A percentile compares a stretch with the other conserved stretches of the same genome.
Conservation (phyloP, 2,113 vertebrate genomes). For the Paracanthobrama guichenoti region DNA sequence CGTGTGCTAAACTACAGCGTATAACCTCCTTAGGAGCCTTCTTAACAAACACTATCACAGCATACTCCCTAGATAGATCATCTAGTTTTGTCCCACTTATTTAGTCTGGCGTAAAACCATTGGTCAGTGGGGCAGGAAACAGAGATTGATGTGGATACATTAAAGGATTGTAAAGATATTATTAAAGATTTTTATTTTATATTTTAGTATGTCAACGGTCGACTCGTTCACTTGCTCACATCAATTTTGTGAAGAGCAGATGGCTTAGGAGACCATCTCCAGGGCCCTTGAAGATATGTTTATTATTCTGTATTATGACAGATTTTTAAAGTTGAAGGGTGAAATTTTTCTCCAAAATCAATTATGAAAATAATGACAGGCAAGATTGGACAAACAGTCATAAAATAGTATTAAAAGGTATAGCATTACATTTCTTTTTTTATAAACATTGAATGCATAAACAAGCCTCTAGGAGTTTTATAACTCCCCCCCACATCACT, state of each 20-base stretch:
- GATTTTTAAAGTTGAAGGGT: background rate
- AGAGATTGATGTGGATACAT: slow-evolving; percentile 33
- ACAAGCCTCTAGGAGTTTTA: slow-evolving; percentile 3
- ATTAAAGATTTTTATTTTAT: background rate
- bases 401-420: background rate
- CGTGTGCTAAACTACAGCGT: slow-evolving; percentile 28
- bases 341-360: background rate
- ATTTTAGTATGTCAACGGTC: background rate
- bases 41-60: slow-evolving; percentile 19
- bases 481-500: background rate
- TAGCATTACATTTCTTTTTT: background rate
- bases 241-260: background rate
- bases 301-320: background rate
- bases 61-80: slow-evolving; percentile 42
- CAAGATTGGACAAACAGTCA: background rate
- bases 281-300: background rate
- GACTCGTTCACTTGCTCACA: background rate
- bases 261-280: background rate
- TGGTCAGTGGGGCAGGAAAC: slow-evolving; percentile 16
- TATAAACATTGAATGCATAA: slow-evolving; percentile 7
- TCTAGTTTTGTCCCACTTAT: slow-evolving; percentile 40
- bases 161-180: slow-evolving; percentile 1
- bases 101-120: slow-evolving; percentile 26
- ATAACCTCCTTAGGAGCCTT: slow-evolving; percentile 30
- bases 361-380: background rate